Base-by-base conservation (phyloP, 2,113 vertebrate genomes). In the Chaenogobius annularis region DNA sequence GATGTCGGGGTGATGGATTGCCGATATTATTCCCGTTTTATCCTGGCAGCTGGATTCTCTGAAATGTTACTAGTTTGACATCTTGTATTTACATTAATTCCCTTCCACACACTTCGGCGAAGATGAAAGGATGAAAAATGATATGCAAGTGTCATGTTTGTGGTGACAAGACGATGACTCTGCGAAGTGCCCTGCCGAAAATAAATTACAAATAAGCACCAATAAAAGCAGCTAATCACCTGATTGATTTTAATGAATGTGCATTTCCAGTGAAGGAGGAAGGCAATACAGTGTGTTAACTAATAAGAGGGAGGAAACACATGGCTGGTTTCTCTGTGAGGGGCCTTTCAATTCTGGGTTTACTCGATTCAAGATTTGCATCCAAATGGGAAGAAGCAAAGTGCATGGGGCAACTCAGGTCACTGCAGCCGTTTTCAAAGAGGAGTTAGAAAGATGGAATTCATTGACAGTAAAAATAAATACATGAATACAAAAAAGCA, bases 1-100 rank as follows among this genome's bases (percentile, higher is more conserved):
- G 44, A 11, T 35, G 46, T 72, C 71, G 40, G 58, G 68, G 66
- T 76, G 62, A 88, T 72, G 40, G 74, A 79, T 70, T 23, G 40
- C 40, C 59, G 61, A 70, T 48, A 12, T 68, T 17, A 66, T 69
- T 66, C 46, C 19, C 56, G 40, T 55, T 54, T 78, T 70, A 67
- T 69, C 14, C 12, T 7, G 14, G 3, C 59, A 66, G 68, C 65
- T 72, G 68, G 23, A 56, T 44, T 23, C 55, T 56, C 23, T 61
- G 31, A 46, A 47, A 55, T 48, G 61, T 43, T 22, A 44, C 13
- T 55, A 6, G 52, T 20, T 56, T 20, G 37, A 40, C 50, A 73
- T 73, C 69, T 15, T 13, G 40, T 66, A 66, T 47, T 23, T 66
- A 66, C 63, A 66, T 43, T 23, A 11, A 47, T 66, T 66, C 43